Percentiles rank a stretch among this genome's conserved stretches.
phyloP scores from a whole-genome alignment of 2,113 vertebrate species.

The Zosterops borbonicus region DNA sequence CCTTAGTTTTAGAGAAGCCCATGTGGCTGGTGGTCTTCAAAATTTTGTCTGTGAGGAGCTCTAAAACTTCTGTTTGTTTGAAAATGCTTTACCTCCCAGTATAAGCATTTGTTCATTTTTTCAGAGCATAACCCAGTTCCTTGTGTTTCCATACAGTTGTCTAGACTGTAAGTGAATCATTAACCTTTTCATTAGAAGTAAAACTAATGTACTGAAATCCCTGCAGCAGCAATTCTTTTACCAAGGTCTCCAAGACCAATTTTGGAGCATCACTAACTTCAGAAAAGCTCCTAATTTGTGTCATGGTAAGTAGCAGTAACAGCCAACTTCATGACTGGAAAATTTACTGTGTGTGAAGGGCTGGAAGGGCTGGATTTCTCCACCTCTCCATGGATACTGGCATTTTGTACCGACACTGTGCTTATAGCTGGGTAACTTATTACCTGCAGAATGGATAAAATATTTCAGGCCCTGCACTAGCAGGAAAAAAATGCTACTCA shows the following conservation, averaged over 20 bases:
- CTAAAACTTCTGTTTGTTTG: background rate
- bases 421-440: background rate
- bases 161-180: background rate
- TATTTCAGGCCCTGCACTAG: background rate
- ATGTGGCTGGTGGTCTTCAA: background rate
- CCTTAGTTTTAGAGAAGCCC: background rate
- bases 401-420: rapidly evolving
- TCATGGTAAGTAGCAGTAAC: background rate
- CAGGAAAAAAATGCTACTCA: background rate
- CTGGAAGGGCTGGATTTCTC: background rate
- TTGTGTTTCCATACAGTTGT: background rate
- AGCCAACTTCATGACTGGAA: background rate
- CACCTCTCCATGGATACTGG: background rate
- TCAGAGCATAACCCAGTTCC: background rate
- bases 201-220: background rate
- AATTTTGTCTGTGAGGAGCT: background rate
- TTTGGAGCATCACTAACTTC: background rate
- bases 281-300: background rate
- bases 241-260: background rate
- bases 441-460: background rate
- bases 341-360: rapidly evolving
- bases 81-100: background rate
- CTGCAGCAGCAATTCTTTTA: background rate
- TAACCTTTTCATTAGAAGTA: background rate
- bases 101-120: background rate